phyloP scores from a whole-genome alignment of 2,797 vertebrate species.

The Mormyrops boulengeri region DNA sequence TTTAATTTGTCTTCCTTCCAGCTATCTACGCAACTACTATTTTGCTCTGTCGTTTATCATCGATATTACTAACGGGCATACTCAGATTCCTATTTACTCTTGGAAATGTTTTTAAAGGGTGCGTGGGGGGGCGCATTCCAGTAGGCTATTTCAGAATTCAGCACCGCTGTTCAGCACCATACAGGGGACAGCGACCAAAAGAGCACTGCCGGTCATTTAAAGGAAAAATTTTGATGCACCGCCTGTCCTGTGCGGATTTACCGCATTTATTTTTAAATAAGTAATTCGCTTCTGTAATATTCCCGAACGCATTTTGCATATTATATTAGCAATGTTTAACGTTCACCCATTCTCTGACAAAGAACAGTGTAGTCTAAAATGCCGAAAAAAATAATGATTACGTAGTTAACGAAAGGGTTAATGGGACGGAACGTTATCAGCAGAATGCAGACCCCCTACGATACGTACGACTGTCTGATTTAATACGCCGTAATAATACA shows the following conservation, averaged over 20 bases:
- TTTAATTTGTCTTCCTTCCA: neutral
- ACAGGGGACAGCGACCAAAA: conserved; percentile 17
- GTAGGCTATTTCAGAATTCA: neutral
- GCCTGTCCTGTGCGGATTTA: neutral
- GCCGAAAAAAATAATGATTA: neutral
- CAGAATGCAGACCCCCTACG: conserved; percentile 57
- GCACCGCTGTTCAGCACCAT: conserved; percentile 9
- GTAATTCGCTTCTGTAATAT: neutral
- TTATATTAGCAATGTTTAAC: neutral
- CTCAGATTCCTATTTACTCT: neutral
- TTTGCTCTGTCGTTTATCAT: neutral
- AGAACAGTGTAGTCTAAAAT: neutral
- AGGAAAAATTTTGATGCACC: neutral
- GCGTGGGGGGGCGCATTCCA: neutral
- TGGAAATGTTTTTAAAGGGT: neutral
- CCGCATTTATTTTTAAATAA: neutral
- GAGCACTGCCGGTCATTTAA: neutral
- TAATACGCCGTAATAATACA: conserved; percentile 51
- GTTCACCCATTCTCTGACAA: neutral
- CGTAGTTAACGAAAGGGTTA: conserved; percentile 51
- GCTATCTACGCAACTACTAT: neutral
- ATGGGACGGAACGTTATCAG: conserved; percentile 73
- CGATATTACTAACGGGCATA: neutral
- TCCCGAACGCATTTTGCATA: neutral
- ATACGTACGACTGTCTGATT: conserved; percentile 50